Percentiles rank a stretch among this genome's conserved stretches.
Conservation (phyloP, 2,888 invertebrate genomes). For the Gasteruption jaculator region DNA sequence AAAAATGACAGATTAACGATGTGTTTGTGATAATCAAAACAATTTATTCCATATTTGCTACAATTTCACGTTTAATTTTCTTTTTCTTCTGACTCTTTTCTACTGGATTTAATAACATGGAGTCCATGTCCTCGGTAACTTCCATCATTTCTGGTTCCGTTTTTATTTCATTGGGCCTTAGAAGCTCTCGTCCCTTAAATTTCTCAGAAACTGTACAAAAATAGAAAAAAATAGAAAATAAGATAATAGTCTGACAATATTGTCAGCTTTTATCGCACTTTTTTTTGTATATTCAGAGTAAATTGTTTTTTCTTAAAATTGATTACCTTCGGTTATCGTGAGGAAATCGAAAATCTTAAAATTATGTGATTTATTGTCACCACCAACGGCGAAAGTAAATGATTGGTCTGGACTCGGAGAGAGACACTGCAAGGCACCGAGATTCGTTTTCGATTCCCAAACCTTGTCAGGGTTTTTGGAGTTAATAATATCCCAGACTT, state of each 20-base stretch:
- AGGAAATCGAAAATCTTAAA: conserved; percentile 66
- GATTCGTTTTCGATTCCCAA: conserved; percentile 49
- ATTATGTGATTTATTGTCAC: conserved; percentile 75
- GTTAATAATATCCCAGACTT: conserved; percentile 73
- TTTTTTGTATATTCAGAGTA: background rate
- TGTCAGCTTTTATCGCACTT: background rate
- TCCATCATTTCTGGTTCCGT: conserved; percentile 33
- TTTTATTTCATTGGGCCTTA: conserved; percentile 11
- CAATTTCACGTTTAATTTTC: conserved; percentile 20
- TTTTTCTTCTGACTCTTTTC: conserved; percentile 16
- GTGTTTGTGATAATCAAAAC: conserved; percentile 11
- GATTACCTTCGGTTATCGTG: conserved; percentile 59
- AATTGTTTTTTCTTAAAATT: conserved; percentile 21
- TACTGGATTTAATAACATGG: conserved; percentile 27
- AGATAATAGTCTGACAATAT: conserved; percentile 8
- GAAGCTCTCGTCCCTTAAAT: conserved; percentile 28
- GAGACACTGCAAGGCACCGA: conserved; percentile 72
- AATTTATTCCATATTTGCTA: conserved; percentile 5
- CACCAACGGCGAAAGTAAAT: conserved; percentile 76
- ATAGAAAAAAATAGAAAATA: conserved; percentile 13
- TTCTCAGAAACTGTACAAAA: conserved; percentile 29
- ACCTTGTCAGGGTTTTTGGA: conserved; percentile 31
- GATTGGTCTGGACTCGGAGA: conserved; percentile 78
- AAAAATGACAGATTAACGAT: no score
- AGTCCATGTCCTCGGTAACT: conserved; percentile 33